A percentile compares a stretch with the other conserved stretches of the same genome.
Conservation (phyloP, 1,140 invertebrate genomes). For the Atopsyche davidsoni region DNA sequence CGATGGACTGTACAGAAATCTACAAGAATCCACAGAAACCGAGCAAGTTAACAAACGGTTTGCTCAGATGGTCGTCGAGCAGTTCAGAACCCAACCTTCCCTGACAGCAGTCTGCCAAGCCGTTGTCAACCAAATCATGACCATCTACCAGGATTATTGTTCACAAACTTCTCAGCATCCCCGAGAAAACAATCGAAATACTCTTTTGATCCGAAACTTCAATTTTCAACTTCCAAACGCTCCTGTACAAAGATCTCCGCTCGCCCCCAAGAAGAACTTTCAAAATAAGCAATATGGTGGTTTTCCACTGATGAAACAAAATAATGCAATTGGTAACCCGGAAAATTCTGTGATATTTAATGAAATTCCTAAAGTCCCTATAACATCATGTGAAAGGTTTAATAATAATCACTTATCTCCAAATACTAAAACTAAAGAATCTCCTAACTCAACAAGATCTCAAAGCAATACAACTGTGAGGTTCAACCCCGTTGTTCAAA, state of each 20-base stretch:
- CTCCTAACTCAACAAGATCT: constrained; percentile 26
- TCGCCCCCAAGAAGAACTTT: constrained; percentile 6
- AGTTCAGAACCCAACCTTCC: constrained; percentile 76
- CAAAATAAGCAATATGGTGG: not conserved
- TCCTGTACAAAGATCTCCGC: constrained; percentile 33
- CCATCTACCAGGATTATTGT: constrained; percentile 76
- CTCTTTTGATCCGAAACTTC: constrained; percentile 80
- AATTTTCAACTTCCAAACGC: constrained; percentile 70
- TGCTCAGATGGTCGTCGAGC: constrained; percentile 71
- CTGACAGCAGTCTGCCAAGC: constrained; percentile 79
- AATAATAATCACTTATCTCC: constrained; percentile 1
- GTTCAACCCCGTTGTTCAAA: constrained; percentile 55
- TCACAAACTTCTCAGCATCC: constrained; percentile 54
- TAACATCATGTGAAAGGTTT: not conserved
- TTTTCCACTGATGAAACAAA: constrained; percentile 17
- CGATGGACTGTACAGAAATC: constrained; percentile 74
- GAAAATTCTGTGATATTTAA: constrained; percentile 7
- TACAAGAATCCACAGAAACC: constrained; percentile 73
- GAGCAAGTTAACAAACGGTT: constrained; percentile 77
- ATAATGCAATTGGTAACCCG: not conserved
- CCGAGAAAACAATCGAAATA: constrained; percentile 52
- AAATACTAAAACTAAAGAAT: constrained; percentile 1
- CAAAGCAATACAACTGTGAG: constrained; percentile 48
- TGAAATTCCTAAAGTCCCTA: not conserved
- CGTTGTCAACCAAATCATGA: constrained; percentile 77